Conservation (phyloP, 2,888 invertebrate species). For the Platycheirus albimanus region DNA sequence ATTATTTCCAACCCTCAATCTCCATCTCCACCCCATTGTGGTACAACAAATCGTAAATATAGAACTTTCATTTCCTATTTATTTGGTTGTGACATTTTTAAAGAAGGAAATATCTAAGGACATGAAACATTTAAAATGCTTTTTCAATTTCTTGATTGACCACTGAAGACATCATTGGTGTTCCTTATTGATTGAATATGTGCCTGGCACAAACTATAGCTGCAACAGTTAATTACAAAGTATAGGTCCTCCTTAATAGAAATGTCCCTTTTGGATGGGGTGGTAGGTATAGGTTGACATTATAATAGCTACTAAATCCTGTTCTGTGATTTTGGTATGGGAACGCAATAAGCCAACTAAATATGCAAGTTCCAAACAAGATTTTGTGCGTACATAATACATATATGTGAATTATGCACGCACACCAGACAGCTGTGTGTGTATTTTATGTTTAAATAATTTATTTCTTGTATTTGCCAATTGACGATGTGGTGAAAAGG, state of each 20-base stretch:
- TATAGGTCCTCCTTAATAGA: constrained; percentile 46
- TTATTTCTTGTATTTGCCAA: constrained; percentile 41
- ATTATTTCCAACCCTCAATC: constrained; percentile 39
- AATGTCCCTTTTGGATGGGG: constrained; percentile 14
- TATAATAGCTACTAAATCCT: constrained; percentile 21
- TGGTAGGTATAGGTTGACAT: not conserved
- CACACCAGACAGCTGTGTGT: no score
- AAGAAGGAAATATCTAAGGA: constrained; percentile 34
- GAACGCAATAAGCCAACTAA: constrained; percentile 21
- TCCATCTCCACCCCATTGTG: not conserved
- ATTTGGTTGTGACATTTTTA: constrained; percentile 65
- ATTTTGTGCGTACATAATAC: constrained; percentile 33
- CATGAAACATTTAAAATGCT: constrained; percentile 52
- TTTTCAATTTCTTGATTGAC: constrained; percentile 24
- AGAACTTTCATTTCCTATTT: constrained; percentile 4
- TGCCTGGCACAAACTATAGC: constrained; percentile 14
- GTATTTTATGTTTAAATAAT: constrained; percentile 39
- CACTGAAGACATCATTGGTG: constrained; percentile 44
- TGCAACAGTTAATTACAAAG: constrained; percentile 52
- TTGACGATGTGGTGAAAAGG: constrained; percentile 34
- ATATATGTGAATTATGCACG: not conserved
- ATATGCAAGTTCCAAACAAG: constrained; percentile 43
- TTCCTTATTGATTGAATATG: constrained; percentile 28
- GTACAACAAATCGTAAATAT: not conserved
- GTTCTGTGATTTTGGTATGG: constrained; percentile 7